These are phyloP conservation scores for Morinoia aosen DNA, from an alignment of 2,888 invertebrate species.

Conservation along the genomic window DNA sequence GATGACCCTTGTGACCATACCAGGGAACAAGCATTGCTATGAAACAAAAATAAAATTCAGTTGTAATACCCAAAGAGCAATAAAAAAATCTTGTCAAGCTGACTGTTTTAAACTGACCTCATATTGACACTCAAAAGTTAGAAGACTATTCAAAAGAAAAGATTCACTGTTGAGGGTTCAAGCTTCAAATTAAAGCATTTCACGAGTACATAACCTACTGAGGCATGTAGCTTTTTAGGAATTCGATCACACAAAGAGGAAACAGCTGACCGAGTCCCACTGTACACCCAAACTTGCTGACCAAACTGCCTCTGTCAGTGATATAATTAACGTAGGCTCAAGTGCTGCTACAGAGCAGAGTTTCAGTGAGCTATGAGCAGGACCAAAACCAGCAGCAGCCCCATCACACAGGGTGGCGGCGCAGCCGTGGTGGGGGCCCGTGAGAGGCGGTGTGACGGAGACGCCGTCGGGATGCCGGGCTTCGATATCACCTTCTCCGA, in stretches of 20 bases:
- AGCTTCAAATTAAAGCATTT: no score
- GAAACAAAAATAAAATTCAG: background rate
- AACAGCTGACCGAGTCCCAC: no score
- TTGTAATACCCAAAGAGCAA: background rate
- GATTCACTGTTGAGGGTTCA: no score
- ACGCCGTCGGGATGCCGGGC: constrained; percentile 34
- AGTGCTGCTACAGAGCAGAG: background rate
- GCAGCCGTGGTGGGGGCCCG: background rate
- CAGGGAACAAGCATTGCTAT: background rate
- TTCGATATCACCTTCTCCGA: constrained; percentile 22
- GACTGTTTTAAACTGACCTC: no score
- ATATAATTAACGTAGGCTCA: background rate
- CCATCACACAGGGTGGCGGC: background rate
- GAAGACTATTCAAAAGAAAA: no score
- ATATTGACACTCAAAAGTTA: no score
- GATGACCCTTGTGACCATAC: no score
- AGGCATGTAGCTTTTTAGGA: no score
- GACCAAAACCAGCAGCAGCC: background rate
- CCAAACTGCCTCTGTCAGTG: background rate
- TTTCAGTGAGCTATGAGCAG: background rate
- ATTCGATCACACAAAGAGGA: no score
- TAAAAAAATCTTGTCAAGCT: background rate
- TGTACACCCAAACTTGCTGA: no score
- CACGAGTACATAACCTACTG: no score
- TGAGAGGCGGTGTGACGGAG: constrained; percentile 36